phyloP scores from a whole-genome alignment of 2,888 invertebrate species.

The Zygaena filipendulae region DNA sequence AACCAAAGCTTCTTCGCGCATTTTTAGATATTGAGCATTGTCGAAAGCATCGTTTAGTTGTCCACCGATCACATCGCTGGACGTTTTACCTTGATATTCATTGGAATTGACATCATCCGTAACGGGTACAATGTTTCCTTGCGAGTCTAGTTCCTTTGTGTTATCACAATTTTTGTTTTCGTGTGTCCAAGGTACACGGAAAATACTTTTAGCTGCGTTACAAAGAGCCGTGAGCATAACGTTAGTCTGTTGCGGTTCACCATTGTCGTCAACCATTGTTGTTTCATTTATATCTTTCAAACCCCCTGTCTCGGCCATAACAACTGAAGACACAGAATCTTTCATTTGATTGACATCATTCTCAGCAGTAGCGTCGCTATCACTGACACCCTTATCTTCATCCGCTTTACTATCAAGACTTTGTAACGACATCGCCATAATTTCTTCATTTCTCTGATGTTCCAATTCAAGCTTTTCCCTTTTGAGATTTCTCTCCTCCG shows the following conservation, averaged over 20 bases:
- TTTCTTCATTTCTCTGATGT: constrained; percentile 44
- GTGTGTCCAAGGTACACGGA: constrained; percentile 27
- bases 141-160: constrained; percentile 36
- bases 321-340: constrained; percentile 19
- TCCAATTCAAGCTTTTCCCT: constrained; percentile 62
- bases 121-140: constrained; percentile 48
- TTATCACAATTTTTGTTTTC: constrained; percentile 34
- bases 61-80: constrained; percentile 40
- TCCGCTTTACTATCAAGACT: constrained; percentile 31
- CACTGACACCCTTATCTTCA: constrained; percentile 22
- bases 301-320: no score
- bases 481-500: constrained; percentile 62
- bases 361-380: constrained; percentile 16
- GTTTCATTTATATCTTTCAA: constrained; percentile 3
- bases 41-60: constrained; percentile 31
- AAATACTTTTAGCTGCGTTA: constrained; percentile 44
- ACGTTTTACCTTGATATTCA: constrained; percentile 26
- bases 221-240: constrained; percentile 43
- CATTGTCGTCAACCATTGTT: constrained; percentile 21
- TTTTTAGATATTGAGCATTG: constrained; percentile 38
- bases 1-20: constrained; percentile 47
- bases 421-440: constrained; percentile 45
- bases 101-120: constrained; percentile 20
- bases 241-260: constrained; percentile 26
- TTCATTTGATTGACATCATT: constrained; percentile 16